Percentiles rank a stretch among this genome's conserved stretches.
Conservation (phyloP, 2,113 vertebrate genomes). For the Pangasianodon gigas region DNA sequence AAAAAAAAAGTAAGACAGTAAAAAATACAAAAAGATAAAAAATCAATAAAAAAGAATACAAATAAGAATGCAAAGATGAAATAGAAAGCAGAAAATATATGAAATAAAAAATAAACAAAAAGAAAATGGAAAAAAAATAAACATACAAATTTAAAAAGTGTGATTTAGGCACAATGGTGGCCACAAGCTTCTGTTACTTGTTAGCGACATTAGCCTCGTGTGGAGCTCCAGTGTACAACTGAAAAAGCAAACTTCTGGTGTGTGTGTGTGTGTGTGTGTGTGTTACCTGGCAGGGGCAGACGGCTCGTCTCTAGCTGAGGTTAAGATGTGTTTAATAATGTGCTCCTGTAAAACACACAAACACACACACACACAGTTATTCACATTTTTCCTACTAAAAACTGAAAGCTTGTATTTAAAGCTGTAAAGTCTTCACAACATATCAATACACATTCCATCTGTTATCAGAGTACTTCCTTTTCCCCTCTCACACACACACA, state of each 20-base stretch:
- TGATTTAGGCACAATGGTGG: no score
- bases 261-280: constrained; percentile 11
- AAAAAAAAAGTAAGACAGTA: no score
- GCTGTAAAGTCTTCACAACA: constrained; percentile 23
- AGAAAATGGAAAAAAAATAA: not conserved
- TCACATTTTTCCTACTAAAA: not conserved
- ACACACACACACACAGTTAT: constrained; percentile 27
- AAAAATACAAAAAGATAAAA: no score
- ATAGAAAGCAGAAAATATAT: no score
- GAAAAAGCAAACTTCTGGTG: no score
- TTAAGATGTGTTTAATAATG: constrained; percentile 93
- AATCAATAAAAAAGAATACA: no score
- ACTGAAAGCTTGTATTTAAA: not conserved
- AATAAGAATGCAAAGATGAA: no score
- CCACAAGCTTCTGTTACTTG: no score
- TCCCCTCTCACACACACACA: not conserved
- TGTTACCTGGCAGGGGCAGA: constrained; percentile 92
- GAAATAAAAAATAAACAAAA: no score
- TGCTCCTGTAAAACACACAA: constrained; percentile 81
- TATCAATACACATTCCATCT: constrained; percentile 40
- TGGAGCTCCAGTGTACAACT: no score
- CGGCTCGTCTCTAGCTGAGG: constrained; percentile 91
- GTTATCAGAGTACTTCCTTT: constrained; percentile 4
- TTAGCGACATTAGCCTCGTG: no score
- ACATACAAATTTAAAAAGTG: no score